A percentile compares a stretch with the other conserved stretches of the same genome.
These are phyloP conservation scores for Tubulanus polymorphus DNA, from an alignment of 2,888 invertebrate species.

Conservation along the genomic window DNA sequence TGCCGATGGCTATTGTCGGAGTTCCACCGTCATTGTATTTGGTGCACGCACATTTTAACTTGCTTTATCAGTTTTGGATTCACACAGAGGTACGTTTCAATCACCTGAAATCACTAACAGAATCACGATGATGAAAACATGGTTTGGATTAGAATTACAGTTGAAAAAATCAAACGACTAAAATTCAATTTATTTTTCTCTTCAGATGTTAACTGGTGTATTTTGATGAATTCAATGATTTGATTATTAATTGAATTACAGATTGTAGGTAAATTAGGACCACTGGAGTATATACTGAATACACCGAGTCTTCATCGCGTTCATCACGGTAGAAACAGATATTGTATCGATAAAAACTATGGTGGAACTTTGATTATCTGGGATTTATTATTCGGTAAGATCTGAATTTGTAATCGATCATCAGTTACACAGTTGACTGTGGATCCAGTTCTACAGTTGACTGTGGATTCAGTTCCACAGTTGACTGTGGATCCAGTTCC, in stretches of 20 bases:
- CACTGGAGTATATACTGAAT: slow-evolving; percentile 73
- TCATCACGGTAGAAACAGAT: slow-evolving; percentile 70
- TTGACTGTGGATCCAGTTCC: no score
- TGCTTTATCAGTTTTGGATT: slow-evolving; percentile 90
- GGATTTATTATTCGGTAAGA: slow-evolving; percentile 58
- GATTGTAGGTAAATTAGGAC: slow-evolving; percentile 69
- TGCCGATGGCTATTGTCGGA: slow-evolving; percentile 50
- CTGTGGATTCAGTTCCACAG: no score
- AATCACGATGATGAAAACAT: no score
- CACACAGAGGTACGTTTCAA: slow-evolving; percentile 68
- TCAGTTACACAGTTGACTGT: no score
- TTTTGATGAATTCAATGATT: background rate
- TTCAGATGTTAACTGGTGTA: background rate
- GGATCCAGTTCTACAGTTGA: no score
- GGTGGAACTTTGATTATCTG: slow-evolving; percentile 87
- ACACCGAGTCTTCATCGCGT: slow-evolving; percentile 81
- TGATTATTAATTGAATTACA: slow-evolving; percentile 1
- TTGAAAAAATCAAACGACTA: no score
- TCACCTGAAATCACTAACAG: no score
- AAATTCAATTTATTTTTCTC: background rate
- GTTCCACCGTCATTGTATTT: slow-evolving; percentile 51
- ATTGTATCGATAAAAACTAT: slow-evolving; percentile 89
- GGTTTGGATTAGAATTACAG: no score
- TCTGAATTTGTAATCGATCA: no score
- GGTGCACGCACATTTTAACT: slow-evolving; percentile 82